These are phyloP conservation scores for Suillia variegata DNA, from an alignment of 2,888 invertebrate species.

Conservation along the genomic window DNA sequence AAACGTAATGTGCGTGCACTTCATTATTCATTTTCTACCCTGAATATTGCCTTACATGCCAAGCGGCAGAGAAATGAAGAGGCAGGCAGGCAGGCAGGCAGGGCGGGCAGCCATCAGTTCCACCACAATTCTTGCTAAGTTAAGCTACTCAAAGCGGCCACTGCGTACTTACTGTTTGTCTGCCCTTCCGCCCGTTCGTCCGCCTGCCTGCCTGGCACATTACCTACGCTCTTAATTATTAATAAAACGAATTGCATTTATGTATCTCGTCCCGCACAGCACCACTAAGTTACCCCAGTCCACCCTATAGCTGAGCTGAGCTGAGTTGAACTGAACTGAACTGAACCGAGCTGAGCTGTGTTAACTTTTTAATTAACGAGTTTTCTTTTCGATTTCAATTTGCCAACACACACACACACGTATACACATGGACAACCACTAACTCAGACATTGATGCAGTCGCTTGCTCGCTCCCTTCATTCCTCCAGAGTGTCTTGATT, in stretches of 20 bases:
- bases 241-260: slow-evolving; percentile 48
- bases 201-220: slow-evolving; percentile 5
- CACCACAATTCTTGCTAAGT: slow-evolving; percentile 9
- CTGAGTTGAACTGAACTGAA: no score
- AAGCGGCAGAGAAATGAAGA: no score
- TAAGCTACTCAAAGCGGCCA: no score
- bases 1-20: slow-evolving; percentile 39
- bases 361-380: slow-evolving; percentile 58
- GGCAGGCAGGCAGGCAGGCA: no score
- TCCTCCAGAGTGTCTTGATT: neutral
- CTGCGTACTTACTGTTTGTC: neutral
- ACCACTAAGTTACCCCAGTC: no score
- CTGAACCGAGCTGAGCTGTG: no score
- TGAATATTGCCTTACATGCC: no score
- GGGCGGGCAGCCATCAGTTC: slow-evolving; percentile 1
- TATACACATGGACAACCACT: slow-evolving; percentile 2
- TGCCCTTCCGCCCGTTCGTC: no score
- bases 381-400: slow-evolving; percentile 57
- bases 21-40: slow-evolving; percentile 48
- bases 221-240: slow-evolving; percentile 45
- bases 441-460: neutral
- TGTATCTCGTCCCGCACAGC: no score
- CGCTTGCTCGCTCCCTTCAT: slow-evolving; percentile 6
- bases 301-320: no score
- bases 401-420: slow-evolving; percentile 39